Conservation (phyloP, 2,888 invertebrate genomes). For the Bibio marci region DNA sequence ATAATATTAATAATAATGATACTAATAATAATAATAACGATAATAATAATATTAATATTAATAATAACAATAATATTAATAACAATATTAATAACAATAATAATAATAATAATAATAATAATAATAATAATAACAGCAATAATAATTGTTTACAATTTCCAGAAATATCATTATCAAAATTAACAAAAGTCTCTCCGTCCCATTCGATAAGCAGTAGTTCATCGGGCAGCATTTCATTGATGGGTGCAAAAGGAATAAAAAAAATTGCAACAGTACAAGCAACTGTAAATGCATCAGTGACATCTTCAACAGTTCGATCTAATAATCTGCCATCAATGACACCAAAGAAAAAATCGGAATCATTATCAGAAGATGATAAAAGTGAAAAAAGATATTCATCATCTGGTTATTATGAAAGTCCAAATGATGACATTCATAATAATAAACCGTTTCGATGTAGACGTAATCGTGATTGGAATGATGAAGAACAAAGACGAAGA, state of each 20-base stretch:
- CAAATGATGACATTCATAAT: conserved; percentile 15
- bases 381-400: conserved; percentile 51
- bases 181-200: conserved; percentile 27
- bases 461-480: conserved; percentile 34
- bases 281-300: too few relatives aligned
- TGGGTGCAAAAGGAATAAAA: conserved; percentile 2
- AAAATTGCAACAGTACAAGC: background rate
- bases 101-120: too few relatives aligned
- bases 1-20: too few relatives aligned
- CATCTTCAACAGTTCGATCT: too few relatives aligned
- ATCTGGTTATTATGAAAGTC: conserved; percentile 59
- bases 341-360: conserved; percentile 31
- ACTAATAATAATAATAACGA: too few relatives aligned
- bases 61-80: too few relatives aligned
- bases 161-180: conserved; percentile 1
- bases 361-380: conserved; percentile 48
- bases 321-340: background rate
- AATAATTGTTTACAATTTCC: too few relatives aligned
- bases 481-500: conserved; percentile 51
- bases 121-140: too few relatives aligned
- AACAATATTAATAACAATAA: too few relatives aligned
- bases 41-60: too few relatives aligned
- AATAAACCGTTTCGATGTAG: conserved; percentile 13
- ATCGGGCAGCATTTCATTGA: conserved; percentile 33
- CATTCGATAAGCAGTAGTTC: conserved; percentile 39